Base-by-base conservation (phyloP, 2,113 vertebrate genomes). In the Synchiropus splendidus region DNA sequence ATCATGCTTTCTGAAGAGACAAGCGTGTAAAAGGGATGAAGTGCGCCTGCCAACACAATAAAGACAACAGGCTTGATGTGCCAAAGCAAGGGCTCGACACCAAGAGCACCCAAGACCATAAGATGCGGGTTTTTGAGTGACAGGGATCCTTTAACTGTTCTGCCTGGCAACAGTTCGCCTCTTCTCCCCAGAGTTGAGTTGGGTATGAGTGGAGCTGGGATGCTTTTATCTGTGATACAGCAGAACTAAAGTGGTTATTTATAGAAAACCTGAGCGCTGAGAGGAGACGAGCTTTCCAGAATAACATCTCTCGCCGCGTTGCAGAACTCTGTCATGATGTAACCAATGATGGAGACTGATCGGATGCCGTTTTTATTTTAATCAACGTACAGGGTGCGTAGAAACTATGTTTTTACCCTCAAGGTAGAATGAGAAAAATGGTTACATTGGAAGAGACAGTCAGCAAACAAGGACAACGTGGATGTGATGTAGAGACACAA, bases 171-270 rank as follows among this genome's bases (percentile, higher is more conserved):
- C 85, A 72, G 57, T 27, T 57, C 54, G 35, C 61, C 61, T 50
- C 70, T 49, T 67, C 67, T 77, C 72, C 75, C 71, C 48, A 36
- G 70, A 76, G 70, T 64, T 48, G 60, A 70, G 67, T 59, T 54
- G 62, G 61, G 45, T 54, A 78, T 55, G 64, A 76, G 69, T 57
- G 46, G 50, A 62, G 54, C 61, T 8, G 45, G 30, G 62, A 69
- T 62, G 73, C 82, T 85, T 85, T 84, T 77, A 81, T 80, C 77
- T 74, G 72, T 65, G 80, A 83, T 74, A 77, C 77, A 72, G 80
- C 80, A 83, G 75, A 84, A 83, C 83, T 79, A 80, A 83, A 83
- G 64, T 1, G 54, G 77, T 80, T 85, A 84, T 84, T 86, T 79
- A 80, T 82, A 85, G 84, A 79, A 74, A 75, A 73, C 70, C 74